Percentiles rank a stretch among this genome's conserved stretches.
Conservation (phyloP, 2,797 vertebrate genomes). For the Phataginus tricuspis region DNA sequence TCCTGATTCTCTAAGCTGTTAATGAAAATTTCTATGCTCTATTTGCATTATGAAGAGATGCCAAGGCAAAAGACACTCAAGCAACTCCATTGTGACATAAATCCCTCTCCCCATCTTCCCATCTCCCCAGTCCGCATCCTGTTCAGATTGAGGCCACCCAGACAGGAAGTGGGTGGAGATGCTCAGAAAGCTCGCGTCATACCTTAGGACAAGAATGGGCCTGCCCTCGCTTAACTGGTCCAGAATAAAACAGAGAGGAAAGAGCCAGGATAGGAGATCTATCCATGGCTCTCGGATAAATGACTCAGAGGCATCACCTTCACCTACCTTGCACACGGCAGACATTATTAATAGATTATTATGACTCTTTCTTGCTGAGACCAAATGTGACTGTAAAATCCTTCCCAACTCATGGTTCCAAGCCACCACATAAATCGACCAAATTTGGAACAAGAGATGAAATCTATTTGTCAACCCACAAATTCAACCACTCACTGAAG, state of each 20-base stretch:
- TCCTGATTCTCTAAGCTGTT: not conserved
- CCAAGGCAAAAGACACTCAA: not conserved
- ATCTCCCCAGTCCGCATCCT: not conserved
- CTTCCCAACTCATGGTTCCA: not conserved
- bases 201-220: not conserved
- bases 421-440: not conserved
- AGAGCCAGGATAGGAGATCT: not conserved
- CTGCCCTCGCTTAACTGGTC: not conserved
- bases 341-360: constrained; percentile 35
- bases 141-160: not conserved
- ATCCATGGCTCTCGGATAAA: not conserved
- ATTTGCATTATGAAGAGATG: not conserved
- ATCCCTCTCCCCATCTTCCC: not conserved
- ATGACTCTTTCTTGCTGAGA: not conserved
- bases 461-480: not conserved
- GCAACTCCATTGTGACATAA: not conserved
- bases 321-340: not conserved
- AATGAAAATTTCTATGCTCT: not conserved
- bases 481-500: not conserved
- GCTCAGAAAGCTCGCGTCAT: not conserved
- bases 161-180: not conserved
- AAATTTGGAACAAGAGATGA: not conserved
- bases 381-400: constrained; percentile 37
- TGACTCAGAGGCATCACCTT: not conserved
- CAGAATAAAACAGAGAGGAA: not conserved